Conservation (phyloP, 2,888 invertebrate species). For the Synanthedon vespiformis region DNA sequence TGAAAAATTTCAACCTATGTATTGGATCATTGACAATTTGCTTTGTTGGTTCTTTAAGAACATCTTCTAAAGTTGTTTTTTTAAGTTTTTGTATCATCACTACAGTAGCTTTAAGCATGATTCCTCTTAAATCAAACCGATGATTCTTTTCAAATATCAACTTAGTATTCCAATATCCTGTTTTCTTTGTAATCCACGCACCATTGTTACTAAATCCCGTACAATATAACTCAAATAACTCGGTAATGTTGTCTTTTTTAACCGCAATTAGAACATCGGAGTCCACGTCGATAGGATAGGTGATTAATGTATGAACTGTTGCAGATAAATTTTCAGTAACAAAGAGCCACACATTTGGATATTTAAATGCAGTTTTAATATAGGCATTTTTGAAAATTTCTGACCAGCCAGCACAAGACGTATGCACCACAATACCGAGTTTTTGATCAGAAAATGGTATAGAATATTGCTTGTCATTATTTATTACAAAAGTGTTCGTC, state of each 20-base stretch:
- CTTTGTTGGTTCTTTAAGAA: constrained; percentile 57
- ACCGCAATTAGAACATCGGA: constrained; percentile 51
- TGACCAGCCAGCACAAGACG: constrained; percentile 36
- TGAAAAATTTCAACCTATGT: constrained; percentile 74
- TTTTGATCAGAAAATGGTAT: constrained; percentile 15
- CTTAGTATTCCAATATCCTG: constrained; percentile 56
- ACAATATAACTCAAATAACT: constrained; percentile 63
- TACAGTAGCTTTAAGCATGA: constrained; percentile 64
- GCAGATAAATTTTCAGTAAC: constrained; percentile 23
- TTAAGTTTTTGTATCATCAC: constrained; percentile 49
- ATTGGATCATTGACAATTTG: constrained; percentile 71
- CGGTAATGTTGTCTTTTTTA: constrained; percentile 16
- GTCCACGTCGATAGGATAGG: constrained; percentile 48
- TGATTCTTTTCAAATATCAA: constrained; percentile 35
- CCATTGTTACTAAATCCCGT: constrained; percentile 69
- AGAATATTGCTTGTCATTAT: constrained; percentile 7
- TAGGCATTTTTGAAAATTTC: constrained; percentile 15
- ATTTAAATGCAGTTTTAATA: constrained; percentile 17
- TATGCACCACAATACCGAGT: constrained; percentile 35
- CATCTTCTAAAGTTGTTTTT: constrained; percentile 56
- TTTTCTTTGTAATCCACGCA: constrained; percentile 42
- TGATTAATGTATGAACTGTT: constrained; percentile 27
- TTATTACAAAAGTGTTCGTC: constrained; percentile 11
- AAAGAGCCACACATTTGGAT: constrained; percentile 45
- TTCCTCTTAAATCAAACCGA: constrained; percentile 67